Percentiles rank a stretch among this genome's conserved stretches.
phyloP scores from a whole-genome alignment of 2,888 invertebrate species.

The Trisateles emortualis region DNA sequence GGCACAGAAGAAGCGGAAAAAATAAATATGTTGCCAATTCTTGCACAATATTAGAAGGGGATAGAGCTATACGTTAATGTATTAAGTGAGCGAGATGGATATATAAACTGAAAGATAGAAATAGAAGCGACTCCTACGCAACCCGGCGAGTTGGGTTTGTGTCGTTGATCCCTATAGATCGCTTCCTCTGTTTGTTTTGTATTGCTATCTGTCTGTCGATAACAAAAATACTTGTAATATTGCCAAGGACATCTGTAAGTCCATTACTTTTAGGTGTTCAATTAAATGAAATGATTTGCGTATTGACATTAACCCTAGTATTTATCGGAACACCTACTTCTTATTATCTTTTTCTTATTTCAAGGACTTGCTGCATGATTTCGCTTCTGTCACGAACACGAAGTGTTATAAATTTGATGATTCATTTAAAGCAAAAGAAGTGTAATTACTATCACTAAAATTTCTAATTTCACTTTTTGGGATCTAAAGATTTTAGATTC shows the following conservation, averaged over 20 bases:
- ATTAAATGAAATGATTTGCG: constrained; percentile 7
- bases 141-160: constrained; percentile 62
- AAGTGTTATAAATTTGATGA: too few species aligned
- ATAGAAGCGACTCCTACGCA: constrained; percentile 83
- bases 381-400: too few species aligned
- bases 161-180: constrained; percentile 81
- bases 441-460: too few species aligned
- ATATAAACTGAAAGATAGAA: constrained; percentile 71
- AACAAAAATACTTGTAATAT: constrained; percentile 34
- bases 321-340: too few species aligned
- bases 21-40: constrained; percentile 77
- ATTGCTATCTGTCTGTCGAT: constrained; percentile 49
- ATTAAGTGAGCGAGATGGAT: constrained; percentile 55
- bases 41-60: constrained; percentile 73
- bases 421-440: too few species aligned
- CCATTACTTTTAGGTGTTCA: constrained; percentile 4
- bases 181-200: constrained; percentile 66
- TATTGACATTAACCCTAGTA: constrained; percentile 7
- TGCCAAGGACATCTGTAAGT: constrained; percentile 38
- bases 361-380: too few species aligned
- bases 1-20: constrained; percentile 67
- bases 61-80: constrained; percentile 45
- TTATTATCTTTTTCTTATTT: too few species aligned
- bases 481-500: too few species aligned
- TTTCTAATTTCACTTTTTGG: too few species aligned